Base-by-base conservation (phyloP, 1,140 invertebrate species). In the Aphaenogaster rudis region DNA sequence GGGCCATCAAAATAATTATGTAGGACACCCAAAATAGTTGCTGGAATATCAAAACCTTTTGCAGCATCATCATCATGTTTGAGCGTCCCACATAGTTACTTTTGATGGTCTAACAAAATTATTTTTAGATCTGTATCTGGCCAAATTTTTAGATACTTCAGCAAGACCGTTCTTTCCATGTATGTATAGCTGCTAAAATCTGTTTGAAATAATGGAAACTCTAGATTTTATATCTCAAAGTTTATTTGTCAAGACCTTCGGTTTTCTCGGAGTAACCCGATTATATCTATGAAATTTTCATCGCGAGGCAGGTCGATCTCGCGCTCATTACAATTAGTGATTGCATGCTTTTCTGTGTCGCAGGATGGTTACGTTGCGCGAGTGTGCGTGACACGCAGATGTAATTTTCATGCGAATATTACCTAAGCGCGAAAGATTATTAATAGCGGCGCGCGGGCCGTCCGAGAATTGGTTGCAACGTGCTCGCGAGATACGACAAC, bases 371-470 rank as follows among this genome's bases (percentile, higher is more conserved):
- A 42, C 7, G 59, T n/a, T 33, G 21, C 74, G 42, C 39, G 13
- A 76, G 13, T 69, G 33, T 50, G 36, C 15, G 33, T 71, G 48
- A 67, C 61, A 54, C 64, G 77, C n/a, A 48, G 61, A 79, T 28
- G 48, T 45, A 36, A 52, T 50, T 89, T 72, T 64, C 66, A 39
- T 54, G 52, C 42, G 15, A 71, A 21, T 50, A 21, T 89, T 89
- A 88, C 39, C 52, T 86, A 89, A 80, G 59, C 69, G 52, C 66
- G 21, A 67, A 79, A 57, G 59, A 88, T 88, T 88, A 89, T 89
- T 89, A 88, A 89, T 86, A 88, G 66, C 5, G 54, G 13, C 52
- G 33, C 21, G n/a, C 61, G 66, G 66, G 57, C 57, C 77, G 67
- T 48, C 59, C 2, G 54, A 33, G 17, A 59, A 77, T 15, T 69